A percentile compares a stretch with the other conserved stretches of the same genome.
phyloP scores from a whole-genome alignment of 2,888 invertebrate species.

The Agriopis aurantiaria region DNA sequence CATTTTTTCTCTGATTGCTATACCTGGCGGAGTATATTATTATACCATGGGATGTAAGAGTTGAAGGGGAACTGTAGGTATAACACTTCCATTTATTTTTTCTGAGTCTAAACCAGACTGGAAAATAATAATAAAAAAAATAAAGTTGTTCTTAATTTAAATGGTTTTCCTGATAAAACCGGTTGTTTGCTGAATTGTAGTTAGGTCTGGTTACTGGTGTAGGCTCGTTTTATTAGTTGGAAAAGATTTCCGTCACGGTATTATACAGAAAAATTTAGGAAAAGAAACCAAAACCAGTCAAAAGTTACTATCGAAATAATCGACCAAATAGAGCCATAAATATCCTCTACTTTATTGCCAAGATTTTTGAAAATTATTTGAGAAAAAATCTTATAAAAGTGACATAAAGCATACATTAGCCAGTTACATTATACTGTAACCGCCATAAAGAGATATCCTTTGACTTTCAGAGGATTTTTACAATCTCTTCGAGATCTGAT shows the following conservation, averaged over 20 bases:
- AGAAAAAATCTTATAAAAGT: background rate
- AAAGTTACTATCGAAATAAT: too few relatives aligned
- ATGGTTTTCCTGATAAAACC: background rate
- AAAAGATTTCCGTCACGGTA: too few relatives aligned
- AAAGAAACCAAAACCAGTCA: too few relatives aligned
- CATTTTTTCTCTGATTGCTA: too few relatives aligned
- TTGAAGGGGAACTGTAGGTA: too few relatives aligned
- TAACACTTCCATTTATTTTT: too few relatives aligned
- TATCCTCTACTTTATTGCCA: too few relatives aligned
- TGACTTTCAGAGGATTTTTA: slow-evolving; percentile 74
- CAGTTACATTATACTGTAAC: slow-evolving; percentile 68
- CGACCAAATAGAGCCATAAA: too few relatives aligned
- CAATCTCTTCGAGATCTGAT: slow-evolving; percentile 65
- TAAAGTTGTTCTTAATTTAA: background rate
- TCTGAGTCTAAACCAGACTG: background rate
- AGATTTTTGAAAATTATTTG: background rate
- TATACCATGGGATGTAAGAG: too few relatives aligned
- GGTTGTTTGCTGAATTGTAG: background rate
- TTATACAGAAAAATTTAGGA: too few relatives aligned
- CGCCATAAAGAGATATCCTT: slow-evolving; percentile 76
- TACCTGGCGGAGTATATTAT: too few relatives aligned
- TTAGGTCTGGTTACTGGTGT: background rate
- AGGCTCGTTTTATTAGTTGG: background rate
- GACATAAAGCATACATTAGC: slow-evolving; percentile 13
- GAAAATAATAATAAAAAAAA: background rate